Evolutionary conservation across 2,113 vertebrate genomes (phyloP).

Genomic region (Misgurnus mizolepis): DNA sequence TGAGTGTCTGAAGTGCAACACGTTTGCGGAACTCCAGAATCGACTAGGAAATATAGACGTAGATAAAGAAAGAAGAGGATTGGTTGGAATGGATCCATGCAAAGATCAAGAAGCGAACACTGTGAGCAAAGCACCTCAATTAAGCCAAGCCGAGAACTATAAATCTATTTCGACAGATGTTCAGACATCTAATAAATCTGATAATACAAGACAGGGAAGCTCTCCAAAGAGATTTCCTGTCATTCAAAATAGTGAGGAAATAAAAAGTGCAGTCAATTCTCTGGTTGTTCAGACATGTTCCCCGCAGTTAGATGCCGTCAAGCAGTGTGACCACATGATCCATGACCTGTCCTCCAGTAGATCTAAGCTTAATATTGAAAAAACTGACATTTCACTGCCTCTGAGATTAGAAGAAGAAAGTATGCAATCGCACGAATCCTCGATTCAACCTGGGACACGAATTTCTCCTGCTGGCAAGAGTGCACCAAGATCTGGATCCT

Average conservation of each 20-base stretch:
- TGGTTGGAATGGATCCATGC: constrained; percentile 72
- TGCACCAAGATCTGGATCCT: constrained; percentile 64
- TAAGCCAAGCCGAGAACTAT: background rate
- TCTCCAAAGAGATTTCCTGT: constrained; percentile 7
- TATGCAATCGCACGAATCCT: constrained; percentile 67
- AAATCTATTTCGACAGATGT: constrained; percentile 8
- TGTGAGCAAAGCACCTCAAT: constrained; percentile 55
- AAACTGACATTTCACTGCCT: constrained; percentile 50
- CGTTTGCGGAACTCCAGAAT: constrained; percentile 96
- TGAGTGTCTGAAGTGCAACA: constrained; percentile 96
- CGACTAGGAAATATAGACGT: constrained; percentile 90
- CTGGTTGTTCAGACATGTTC: constrained; percentile 61
- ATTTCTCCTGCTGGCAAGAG: constrained; percentile 92
- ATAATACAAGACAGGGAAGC: background rate
- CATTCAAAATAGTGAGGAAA: constrained; percentile 23
- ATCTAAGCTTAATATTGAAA: constrained; percentile 28
- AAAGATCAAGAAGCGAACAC: constrained; percentile 73
- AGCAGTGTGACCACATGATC: background rate
- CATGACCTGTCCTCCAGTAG: background rate
- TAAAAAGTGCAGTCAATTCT: background rate
- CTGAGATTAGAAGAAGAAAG: constrained; percentile 63
- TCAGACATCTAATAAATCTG: constrained; percentile 1
- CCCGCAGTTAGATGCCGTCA: background rate
- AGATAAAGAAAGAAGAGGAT: constrained; percentile 77
- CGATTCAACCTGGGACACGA: constrained; percentile 80